Conservation (phyloP, 2,113 vertebrate species). For the Tenrec ecaudatus region DNA sequence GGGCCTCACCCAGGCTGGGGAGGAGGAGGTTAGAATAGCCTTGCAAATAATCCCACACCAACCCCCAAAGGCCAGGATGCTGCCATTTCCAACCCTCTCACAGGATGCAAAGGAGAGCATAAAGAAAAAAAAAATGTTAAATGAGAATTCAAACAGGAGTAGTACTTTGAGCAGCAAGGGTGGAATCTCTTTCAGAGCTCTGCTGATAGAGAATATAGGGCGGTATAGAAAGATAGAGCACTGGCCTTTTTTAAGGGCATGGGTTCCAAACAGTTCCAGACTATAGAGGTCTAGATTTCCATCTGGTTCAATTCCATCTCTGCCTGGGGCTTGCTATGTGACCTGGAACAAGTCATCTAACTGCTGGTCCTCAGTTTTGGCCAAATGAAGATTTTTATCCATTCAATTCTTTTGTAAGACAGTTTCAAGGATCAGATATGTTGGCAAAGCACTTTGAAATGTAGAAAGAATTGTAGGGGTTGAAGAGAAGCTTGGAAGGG, state of each 20-base stretch:
- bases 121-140: slow-evolving; percentile 23
- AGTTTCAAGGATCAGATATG: slow-evolving; percentile 48
- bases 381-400: slow-evolving; percentile 46
- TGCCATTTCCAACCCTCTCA: slow-evolving; percentile 57
- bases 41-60: slow-evolving; percentile 72
- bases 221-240: slow-evolving; percentile 48
- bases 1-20: slow-evolving; percentile 57
- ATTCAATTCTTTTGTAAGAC: slow-evolving; percentile 46
- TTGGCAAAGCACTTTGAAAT: slow-evolving; percentile 60
- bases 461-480: slow-evolving; percentile 41
- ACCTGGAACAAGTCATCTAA: slow-evolving; percentile 52
- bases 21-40: slow-evolving; percentile 66
- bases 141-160: slow-evolving; percentile 41
- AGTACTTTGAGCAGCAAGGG: slow-evolving; percentile 45
- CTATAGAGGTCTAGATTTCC: not conserved
- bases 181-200: slow-evolving; percentile 34
- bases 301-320: slow-evolving; percentile 19
- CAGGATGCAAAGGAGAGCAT: slow-evolving; percentile 36
- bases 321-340: slow-evolving; percentile 7
- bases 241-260: slow-evolving; percentile 64
- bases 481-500: slow-evolving; percentile 46
- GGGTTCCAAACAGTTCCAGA: slow-evolving; percentile 38
- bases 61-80: slow-evolving; percentile 58
- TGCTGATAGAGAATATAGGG: slow-evolving; percentile 38
- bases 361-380: slow-evolving; percentile 49